Conservation (phyloP, 2,113 vertebrate species). For the Melierax canorus region DNA sequence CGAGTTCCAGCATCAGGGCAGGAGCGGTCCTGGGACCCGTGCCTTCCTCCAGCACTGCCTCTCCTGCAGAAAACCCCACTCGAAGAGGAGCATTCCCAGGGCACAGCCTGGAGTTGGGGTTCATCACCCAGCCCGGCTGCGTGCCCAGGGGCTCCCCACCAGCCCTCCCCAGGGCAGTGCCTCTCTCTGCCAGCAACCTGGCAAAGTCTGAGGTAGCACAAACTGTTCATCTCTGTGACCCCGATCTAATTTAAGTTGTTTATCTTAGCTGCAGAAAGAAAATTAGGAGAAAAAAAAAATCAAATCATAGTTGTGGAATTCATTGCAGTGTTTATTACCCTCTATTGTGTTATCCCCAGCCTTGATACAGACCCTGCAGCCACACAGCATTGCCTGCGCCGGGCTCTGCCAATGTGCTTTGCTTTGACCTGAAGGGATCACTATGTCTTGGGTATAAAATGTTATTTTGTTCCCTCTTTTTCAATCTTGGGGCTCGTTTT, state of each 20-base stretch:
- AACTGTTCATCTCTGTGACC: background rate
- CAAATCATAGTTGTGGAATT: background rate
- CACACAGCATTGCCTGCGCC: background rate
- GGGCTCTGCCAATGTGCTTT: background rate
- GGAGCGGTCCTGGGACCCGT: background rate
- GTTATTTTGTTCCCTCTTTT: background rate
- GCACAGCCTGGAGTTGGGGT: no score
- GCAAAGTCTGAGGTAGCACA: background rate
- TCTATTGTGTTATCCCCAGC: background rate
- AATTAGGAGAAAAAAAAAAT: background rate
- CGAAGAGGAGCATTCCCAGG: fast-evolving
- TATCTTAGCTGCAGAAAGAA: background rate
- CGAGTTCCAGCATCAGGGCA: fast-evolving
- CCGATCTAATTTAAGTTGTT: background rate
- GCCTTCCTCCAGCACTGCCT: no score
- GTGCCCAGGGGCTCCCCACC: background rate
- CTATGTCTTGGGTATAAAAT: background rate
- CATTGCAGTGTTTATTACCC: background rate
- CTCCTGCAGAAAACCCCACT: background rate
- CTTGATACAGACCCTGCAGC: background rate
- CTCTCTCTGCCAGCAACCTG: background rate
- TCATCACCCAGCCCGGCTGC: fast-evolving
- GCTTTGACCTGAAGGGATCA: background rate
- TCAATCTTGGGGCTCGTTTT: background rate
- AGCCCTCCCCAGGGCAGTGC: background rate